Percentiles rank a stretch among this genome's conserved stretches.
These are phyloP conservation scores for Diorhabda elongata DNA, from an alignment of 1,140 invertebrate species.

Conservation along the genomic window DNA sequence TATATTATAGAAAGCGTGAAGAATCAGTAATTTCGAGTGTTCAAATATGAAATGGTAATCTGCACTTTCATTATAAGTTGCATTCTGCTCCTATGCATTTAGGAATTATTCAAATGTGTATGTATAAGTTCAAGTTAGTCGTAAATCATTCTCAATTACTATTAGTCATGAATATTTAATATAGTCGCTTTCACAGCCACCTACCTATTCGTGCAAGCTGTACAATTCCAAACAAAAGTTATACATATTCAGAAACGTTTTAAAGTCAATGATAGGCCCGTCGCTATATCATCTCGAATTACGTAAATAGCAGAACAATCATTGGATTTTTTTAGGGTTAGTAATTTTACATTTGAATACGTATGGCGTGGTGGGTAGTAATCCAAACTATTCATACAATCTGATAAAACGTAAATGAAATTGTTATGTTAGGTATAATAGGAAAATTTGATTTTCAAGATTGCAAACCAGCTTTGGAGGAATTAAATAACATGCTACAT, in stretches of 20 bases:
- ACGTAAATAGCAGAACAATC: too few species aligned
- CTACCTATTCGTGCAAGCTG: not conserved
- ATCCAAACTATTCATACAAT: too few species aligned
- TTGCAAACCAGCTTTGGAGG: too few species aligned
- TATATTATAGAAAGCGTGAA: not conserved
- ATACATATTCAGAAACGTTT: not conserved
- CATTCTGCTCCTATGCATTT: not conserved
- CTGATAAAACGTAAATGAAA: too few species aligned
- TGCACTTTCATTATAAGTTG: not conserved
- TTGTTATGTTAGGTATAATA: too few species aligned
- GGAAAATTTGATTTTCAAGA: too few species aligned
- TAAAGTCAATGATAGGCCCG: not conserved
- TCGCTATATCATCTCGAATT: not conserved
- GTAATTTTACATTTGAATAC: too few species aligned
- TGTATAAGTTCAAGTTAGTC: not conserved
- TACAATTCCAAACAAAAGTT: conserved; percentile 3
- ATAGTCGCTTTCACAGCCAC: not conserved
- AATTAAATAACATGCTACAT: too few species aligned
- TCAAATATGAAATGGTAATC: conserved; percentile 1
- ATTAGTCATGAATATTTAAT: conserved; percentile 3
- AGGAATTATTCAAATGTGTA: conserved; percentile 1
- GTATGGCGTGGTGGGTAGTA: too few species aligned
- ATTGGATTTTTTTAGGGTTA: too few species aligned
- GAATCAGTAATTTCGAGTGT: not conserved
- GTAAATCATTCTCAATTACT: conserved; percentile 2